Conservation (phyloP, 1,140 invertebrate species). For the Elysia chlorotica region DNA sequence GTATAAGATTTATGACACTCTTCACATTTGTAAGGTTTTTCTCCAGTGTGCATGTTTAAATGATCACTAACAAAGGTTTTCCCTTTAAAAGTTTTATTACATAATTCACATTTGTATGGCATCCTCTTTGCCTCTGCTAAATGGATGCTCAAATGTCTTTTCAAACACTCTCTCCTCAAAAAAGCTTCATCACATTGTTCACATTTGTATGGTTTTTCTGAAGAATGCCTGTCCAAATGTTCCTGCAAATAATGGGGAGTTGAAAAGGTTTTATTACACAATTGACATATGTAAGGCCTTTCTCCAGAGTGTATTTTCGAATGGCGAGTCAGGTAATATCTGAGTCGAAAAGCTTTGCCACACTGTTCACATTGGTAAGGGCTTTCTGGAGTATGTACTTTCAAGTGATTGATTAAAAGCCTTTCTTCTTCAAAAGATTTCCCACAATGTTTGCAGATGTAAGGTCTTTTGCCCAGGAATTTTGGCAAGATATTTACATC, state of each 20-base stretch:
- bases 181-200: background rate
- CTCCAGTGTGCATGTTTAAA: too few species aligned
- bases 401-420: background rate
- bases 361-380: constrained; percentile 14
- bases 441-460: constrained; percentile 6
- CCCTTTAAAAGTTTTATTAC: too few species aligned
- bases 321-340: background rate
- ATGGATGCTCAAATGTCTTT: too few species aligned
- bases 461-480: constrained; percentile 9
- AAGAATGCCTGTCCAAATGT: background rate
- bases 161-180: background rate
- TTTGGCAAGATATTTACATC: too few species aligned
- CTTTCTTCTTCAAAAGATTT: background rate
- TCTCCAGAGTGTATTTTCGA: constrained; percentile 15
- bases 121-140: too few species aligned
- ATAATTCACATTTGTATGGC: too few species aligned
- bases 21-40: too few species aligned
- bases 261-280: constrained; percentile 11
- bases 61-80: too few species aligned
- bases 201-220: constrained; percentile 10
- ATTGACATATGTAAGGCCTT: constrained; percentile 15
- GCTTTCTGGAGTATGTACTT: constrained; percentile 9
- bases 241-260: background rate
- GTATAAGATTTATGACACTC: too few species aligned
- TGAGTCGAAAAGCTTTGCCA: constrained; percentile 9